Base-by-base conservation (phyloP, 1,140 invertebrate species). In the Myzus persicae region DNA sequence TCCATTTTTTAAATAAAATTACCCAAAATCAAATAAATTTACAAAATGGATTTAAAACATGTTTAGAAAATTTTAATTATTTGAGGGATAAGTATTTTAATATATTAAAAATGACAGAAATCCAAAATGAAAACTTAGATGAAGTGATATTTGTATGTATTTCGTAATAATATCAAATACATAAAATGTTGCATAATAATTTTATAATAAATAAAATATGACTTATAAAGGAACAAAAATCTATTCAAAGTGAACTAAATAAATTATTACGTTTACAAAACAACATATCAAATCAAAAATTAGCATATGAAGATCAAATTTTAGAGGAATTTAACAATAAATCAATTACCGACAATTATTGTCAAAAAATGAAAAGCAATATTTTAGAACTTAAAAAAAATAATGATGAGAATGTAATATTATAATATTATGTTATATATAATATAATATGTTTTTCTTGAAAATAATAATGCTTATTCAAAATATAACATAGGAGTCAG, bases 281-380 rank as follows among this genome's bases (percentile, higher is more conserved):
- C 9, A 48, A 22, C 42, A 93, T 51, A 51, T 42, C 46, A 38
- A 93, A 54, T 31, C n/a, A 85, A 24, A 59, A 93, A 85, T 54
- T 93, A 40, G 85, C n/a, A 31, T 51, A 40, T 31, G 91, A 93
- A 93, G 91, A 93, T 40, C 26, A 93, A 31, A 85, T 85, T 85
- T 81, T 93, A 44, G n/a, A 93, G 51, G 91, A 85, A 48, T 93
- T 85, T n/a, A 93, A 85, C 42, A 93, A 93, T n/a, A 22, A 93
- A 93, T 40, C 54, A 84, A 51, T 93, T 42, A 22, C 81, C 18
- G 84, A 93, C 26, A 54, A 42, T 26, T 31, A 51, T 93, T 93
- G 91, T 85, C 24, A 85, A 54, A 44, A 93, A 40, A 93, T 93
- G 14, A 93, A 93, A 44, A 93, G n/a, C 46, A 93, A 42, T 85